phyloP scores from a whole-genome alignment of 2,797 vertebrate genomes.

The Dendrocincla fuliginosa region DNA sequence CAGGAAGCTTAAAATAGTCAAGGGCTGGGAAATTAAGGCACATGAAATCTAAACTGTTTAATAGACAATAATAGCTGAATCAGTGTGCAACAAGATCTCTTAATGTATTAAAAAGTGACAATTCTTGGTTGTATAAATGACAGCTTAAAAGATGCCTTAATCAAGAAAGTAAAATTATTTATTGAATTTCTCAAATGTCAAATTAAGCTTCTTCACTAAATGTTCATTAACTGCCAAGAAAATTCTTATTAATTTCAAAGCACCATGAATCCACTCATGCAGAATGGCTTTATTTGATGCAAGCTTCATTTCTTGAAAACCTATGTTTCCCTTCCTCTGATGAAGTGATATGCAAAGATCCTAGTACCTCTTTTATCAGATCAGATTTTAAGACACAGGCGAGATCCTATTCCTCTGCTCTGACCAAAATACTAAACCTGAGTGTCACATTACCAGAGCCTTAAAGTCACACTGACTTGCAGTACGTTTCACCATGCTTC shows the following conservation, averaged over 20 bases:
- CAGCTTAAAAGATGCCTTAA: constrained; percentile 28
- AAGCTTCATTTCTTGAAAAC: neutral
- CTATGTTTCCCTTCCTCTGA: neutral
- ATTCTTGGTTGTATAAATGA: neutral
- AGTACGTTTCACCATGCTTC: neutral
- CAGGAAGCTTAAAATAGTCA: neutral
- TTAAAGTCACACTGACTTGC: neutral
- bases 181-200: constrained; percentile 25
- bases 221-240: constrained; percentile 3
- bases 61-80: constrained; percentile 8
- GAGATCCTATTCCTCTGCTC: neutral
- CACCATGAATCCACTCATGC: neutral
- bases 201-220: constrained; percentile 14
- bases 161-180: constrained; percentile 9
- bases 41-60: neutral
- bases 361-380: neutral
- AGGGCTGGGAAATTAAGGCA: neutral
- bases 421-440: constrained; percentile 1
- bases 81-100: neutral
- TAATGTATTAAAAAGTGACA: neutral
- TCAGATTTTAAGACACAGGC: neutral
- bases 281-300: neutral
- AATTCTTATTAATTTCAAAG: constrained; percentile 12
- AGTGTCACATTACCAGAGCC: neutral
- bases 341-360: neutral